Base-by-base conservation (phyloP, 2,113 vertebrate species). In the Mionectes macconnelli region DNA sequence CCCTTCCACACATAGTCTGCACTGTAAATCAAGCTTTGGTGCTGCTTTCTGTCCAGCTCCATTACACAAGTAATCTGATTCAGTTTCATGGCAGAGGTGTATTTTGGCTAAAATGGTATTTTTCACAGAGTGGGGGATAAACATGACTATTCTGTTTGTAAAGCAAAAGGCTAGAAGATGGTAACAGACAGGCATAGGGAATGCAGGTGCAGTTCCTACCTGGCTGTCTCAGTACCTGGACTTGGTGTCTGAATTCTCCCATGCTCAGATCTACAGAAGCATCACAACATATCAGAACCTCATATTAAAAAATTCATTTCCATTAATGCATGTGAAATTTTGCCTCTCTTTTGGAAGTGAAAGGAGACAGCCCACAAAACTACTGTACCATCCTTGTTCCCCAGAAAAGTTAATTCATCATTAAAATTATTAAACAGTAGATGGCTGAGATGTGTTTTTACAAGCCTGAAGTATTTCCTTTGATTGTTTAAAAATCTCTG, bases 391-490 rank as follows among this genome's bases (percentile, higher is more conserved):
- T 72, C 63, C 25, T 39, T 50, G 12, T 49, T 88, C 31, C 19
- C 33, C 19, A 84, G 49, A 93, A 89, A 95, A 10, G 45, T 64
- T 87, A 63, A 90, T 84, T 93, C 7, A 60, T 92, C 77, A 62
- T 68, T 82, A 84, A 93, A 95, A 94, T 97, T 97, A 95, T 97
- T 96, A 93, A 95, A 96, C 82, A 94, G 94, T 94, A 97, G 97
- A 93, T 94, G 96, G 72, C 93, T 90, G 84, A 90, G 74, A 83
- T 75, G 39, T 69, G 59, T 91, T 91, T 73, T 89, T 93, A 86
- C 67, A 77, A 95, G 67, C 79, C 75, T 81, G 10, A 97, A 94
- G 90, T 78, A 93, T 98, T 97, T 98, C 94, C 93, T 97, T 63
- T 90, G 93, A 96, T 96, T 96, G 93, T 89, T 96, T 93, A 91